These are phyloP conservation scores for Arrhopalites spinosus DNA, from an alignment of 2,888 invertebrate genomes.

Conservation along the genomic window DNA sequence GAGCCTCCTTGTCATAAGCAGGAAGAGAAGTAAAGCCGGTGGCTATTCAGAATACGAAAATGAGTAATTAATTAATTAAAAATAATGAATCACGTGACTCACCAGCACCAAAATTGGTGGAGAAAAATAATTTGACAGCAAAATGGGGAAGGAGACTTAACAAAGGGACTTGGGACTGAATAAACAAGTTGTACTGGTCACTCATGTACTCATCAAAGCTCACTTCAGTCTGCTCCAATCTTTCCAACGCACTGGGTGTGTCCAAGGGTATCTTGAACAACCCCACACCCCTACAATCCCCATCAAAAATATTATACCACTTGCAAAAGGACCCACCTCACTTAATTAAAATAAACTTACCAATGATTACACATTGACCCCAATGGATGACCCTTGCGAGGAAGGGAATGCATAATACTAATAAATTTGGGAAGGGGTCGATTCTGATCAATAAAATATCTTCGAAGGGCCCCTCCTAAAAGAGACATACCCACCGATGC, in stretches of 20 bases:
- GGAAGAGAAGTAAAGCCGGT: slow-evolving; percentile 53
- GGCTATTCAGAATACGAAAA: not conserved
- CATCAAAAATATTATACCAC: too few relatives aligned
- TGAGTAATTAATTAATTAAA: too few relatives aligned
- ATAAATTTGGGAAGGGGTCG: slow-evolving; percentile 41
- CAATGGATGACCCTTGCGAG: slow-evolving; percentile 50
- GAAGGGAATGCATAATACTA: slow-evolving; percentile 53
- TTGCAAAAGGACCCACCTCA: too few relatives aligned
- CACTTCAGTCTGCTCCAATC: slow-evolving; percentile 45
- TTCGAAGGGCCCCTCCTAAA: slow-evolving; percentile 48
- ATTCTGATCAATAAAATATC: slow-evolving; percentile 41
- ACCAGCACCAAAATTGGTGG: slow-evolving; percentile 51
- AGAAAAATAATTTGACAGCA: slow-evolving; percentile 49
- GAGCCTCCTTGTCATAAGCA: slow-evolving; percentile 45
- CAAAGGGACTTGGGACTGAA: slow-evolving; percentile 51
- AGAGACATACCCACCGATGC: slow-evolving; percentile 53
- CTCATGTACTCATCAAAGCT: slow-evolving; percentile 48
- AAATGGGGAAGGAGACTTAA: slow-evolving; percentile 44
- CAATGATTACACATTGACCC: slow-evolving; percentile 51
- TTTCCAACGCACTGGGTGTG: slow-evolving; percentile 33
- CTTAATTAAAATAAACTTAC: slow-evolving; percentile 26
- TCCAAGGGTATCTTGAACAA: slow-evolving; percentile 51
- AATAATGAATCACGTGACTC: too few relatives aligned
- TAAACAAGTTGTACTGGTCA: slow-evolving; percentile 45
- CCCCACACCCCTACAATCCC: slow-evolving; percentile 51